These are phyloP conservation scores for Tokudaia muenninki DNA, from an alignment of 2,797 vertebrate genomes.

Conservation along the genomic window DNA sequence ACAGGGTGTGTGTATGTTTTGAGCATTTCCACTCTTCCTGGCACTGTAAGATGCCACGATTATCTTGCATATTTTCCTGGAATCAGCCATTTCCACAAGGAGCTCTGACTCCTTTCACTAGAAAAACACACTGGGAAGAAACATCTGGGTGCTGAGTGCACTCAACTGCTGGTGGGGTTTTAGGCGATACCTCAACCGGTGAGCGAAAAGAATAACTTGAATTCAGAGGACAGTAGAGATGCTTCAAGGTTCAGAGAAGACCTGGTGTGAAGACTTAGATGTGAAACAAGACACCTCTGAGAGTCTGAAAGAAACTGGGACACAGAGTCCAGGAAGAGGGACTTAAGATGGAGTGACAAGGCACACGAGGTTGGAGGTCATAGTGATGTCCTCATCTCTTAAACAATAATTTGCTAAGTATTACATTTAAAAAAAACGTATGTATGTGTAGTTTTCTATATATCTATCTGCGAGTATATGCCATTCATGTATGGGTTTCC, in stretches of 20 bases:
- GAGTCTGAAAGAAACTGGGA: background rate
- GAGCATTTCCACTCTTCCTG: background rate
- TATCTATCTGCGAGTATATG: background rate
- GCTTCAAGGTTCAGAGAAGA: background rate
- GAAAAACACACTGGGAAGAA: constrained; percentile 16
- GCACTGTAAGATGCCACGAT: background rate
- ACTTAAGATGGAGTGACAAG: background rate
- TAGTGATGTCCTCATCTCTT: background rate
- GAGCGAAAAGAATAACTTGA: background rate
- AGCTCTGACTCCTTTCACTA: background rate
- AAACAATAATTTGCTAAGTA: background rate
- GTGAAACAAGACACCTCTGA: background rate
- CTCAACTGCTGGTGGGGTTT: background rate
- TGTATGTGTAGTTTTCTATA: background rate
- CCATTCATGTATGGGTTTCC: background rate
- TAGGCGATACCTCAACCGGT: background rate
- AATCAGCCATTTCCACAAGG: background rate
- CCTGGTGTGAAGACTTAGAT: background rate
- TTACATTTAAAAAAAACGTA: background rate
- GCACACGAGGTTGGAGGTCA: background rate
- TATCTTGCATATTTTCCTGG: background rate
- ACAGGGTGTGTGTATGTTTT: background rate
- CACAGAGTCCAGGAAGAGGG: background rate
- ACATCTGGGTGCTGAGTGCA: background rate
- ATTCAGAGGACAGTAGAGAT: background rate